Conservation (phyloP, 2,888 invertebrate species). For the Sepioteuthis lessoniana region DNA sequence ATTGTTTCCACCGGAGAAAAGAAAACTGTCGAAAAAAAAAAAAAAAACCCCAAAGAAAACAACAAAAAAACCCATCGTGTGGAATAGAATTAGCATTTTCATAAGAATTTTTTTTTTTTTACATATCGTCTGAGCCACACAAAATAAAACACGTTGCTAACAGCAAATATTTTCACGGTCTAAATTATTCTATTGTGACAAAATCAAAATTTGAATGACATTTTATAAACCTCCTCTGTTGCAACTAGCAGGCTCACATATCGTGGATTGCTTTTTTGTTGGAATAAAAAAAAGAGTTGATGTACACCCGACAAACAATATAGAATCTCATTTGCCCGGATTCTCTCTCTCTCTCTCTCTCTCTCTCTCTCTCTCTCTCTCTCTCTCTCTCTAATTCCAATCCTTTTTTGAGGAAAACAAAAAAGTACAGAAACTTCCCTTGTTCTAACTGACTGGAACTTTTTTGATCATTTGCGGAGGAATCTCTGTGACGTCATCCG, state of each 20-base stretch:
- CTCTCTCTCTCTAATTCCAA: not conserved
- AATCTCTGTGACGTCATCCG: not conserved
- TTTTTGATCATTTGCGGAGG: not conserved
- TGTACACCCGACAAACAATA: no score
- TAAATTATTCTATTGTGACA: not conserved
- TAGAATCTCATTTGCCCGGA: no score
- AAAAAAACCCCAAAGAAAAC: no score
- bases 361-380: not conserved
- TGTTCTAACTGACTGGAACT: not conserved
- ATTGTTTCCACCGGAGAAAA: no score
- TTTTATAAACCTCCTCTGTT: not conserved
- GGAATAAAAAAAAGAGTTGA: no score
- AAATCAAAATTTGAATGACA: not conserved
- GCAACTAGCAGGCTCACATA: not conserved
- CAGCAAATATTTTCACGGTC: not conserved
- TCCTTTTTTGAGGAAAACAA: not conserved
- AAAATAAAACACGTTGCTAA: not conserved
- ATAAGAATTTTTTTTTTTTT: not conserved
- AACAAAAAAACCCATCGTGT: no score
- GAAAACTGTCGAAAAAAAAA: no score
- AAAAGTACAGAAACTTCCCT: not conserved
- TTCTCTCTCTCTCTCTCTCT: no score
- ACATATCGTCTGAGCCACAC: not conserved
- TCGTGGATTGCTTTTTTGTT: not conserved
- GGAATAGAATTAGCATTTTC: not conserved